Base-by-base conservation (phyloP, 2,888 invertebrate species). In the Selenia dentaria region DNA sequence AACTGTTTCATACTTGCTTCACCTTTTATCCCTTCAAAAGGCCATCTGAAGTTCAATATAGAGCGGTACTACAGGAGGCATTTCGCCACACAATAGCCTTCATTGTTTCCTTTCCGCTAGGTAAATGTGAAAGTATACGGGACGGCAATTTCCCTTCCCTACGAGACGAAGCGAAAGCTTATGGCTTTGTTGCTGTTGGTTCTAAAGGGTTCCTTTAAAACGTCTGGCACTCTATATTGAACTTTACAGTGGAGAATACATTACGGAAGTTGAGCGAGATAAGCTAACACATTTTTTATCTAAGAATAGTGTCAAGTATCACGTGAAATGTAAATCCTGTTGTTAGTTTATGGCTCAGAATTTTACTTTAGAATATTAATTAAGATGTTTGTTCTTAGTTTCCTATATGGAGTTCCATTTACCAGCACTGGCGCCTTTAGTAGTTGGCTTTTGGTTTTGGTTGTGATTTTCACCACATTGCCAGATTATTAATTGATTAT, bases 61-160 rank as follows among this genome's bases (percentile, higher is more conserved):
- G 47, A 41, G 41, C 36, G 32, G 9, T 33, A 28, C 34, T 37
- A 40, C 34, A 28, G 35, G 35, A 36, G 33, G 25, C 34, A 42
- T 48, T 48, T 22, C 40, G 36, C 36, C 47, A 28, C 47, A 48
- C 47, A 48, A 48, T 48, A 41, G 33, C 46, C 24, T 37, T 40
- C 48, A 58, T 56, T 58, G 58, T 58, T 57, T 58, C 53, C 58
- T 58, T 52, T 45, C 49, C 51, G 53, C 54, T 53, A 56, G 56
- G 51, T 51, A 53, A 55, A 56, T 56, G 59, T 59, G 59, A 59
- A 57, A 59, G 59, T 59, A 25, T 41, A 54, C 50, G 54, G 52
- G 49, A 54, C 52, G 43, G 36, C 59, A 46, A 57, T 57, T 54
- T 57, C 51, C 51, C 54, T 46, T 51, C 52, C 54, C 49, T 50